These are phyloP conservation scores for Aix galericulata DNA, from an alignment of 2,113 vertebrate species.

Conservation along the genomic window DNA sequence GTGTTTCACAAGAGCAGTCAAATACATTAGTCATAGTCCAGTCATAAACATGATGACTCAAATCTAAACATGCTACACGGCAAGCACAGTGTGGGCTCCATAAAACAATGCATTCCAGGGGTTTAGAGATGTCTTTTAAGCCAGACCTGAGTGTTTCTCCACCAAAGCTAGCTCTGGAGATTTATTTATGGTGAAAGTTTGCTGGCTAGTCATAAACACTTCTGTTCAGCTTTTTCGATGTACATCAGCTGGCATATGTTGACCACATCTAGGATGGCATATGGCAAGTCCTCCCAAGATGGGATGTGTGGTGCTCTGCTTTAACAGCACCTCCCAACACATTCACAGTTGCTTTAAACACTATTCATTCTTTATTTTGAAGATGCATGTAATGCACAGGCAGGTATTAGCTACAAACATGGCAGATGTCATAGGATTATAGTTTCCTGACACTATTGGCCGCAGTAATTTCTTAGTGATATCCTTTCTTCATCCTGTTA, in stretches of 20 bases:
- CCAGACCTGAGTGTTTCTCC: not conserved
- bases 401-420: not conserved
- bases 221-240: not conserved
- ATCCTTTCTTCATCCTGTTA: not conserved
- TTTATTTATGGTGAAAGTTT: not conserved
- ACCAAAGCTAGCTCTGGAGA: not conserved
- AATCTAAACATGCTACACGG: not conserved
- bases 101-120: not conserved
- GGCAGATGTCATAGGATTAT: not conserved
- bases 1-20: not conserved
- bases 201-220: not conserved
- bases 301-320: not conserved
- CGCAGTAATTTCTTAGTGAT: not conserved
- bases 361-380: not conserved
- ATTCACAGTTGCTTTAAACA: not conserved
- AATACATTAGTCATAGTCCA: not conserved
- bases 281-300: not conserved
- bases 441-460: not conserved
- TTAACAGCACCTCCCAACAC: not conserved
- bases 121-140: not conserved
- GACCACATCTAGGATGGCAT: not conserved
- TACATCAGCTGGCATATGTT: not conserved
- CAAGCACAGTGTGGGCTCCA: not conserved
- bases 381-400: accelerated
- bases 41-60: not conserved